Percentiles rank a stretch among this genome's conserved stretches.
Conservation (phyloP, 1,140 invertebrate genomes). For the Augochlora pura region DNA sequence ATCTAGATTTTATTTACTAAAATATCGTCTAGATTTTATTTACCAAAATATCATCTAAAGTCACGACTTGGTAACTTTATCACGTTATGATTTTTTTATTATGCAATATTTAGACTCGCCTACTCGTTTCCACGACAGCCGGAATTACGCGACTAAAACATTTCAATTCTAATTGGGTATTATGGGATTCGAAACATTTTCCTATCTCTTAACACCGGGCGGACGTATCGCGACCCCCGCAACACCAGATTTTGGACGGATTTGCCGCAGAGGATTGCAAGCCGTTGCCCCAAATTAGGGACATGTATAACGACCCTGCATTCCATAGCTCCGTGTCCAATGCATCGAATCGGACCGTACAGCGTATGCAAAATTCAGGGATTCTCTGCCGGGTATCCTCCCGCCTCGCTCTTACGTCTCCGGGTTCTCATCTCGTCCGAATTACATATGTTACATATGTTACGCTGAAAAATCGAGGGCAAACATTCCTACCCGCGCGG, state of each 20-base stretch:
- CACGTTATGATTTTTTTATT: too few relatives aligned
- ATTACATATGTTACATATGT: too few relatives aligned
- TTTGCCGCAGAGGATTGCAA: neutral
- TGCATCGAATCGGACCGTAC: neutral
- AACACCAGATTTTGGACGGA: slow-evolving; percentile 5
- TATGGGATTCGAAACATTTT: neutral
- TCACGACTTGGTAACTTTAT: too few relatives aligned
- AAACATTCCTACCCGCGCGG: too few relatives aligned
- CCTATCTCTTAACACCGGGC: neutral
- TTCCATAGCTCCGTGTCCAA: neutral
- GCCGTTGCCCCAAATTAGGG: slow-evolving; percentile 2
- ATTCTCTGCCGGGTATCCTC: neutral
- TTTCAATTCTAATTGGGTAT: neutral
- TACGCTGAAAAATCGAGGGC: too few relatives aligned
- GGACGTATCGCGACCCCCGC: neutral
- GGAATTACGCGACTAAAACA: neutral
- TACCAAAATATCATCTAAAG: too few relatives aligned
- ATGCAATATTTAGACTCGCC: too few relatives aligned
- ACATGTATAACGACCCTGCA: slow-evolving; percentile 5
- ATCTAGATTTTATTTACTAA: too few relatives aligned
- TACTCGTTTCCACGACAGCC: neutral
- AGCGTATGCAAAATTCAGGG: neutral
- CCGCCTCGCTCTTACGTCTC: neutral
- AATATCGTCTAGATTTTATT: too few relatives aligned
- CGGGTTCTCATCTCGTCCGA: neutral